A percentile compares a stretch with the other conserved stretches of the same genome.
Conservation (phyloP, 2,888 invertebrate species). For the Archips crataeganus region DNA sequence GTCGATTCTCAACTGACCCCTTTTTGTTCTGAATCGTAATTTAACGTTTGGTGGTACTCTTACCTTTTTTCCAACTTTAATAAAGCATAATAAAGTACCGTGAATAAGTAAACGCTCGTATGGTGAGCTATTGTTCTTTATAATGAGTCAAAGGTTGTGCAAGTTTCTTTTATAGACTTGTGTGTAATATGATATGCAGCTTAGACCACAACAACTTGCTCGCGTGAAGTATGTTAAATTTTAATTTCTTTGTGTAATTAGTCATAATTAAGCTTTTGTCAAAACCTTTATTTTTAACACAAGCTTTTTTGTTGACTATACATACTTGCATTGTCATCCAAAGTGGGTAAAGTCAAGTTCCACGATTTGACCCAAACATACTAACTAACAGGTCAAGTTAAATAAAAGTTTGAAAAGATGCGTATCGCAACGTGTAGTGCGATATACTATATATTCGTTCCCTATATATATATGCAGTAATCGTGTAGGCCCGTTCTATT, state of each 20-base stretch:
- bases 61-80: conserved; percentile 64
- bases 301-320: too few species aligned
- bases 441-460: background rate
- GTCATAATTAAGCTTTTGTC: background rate
- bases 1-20: conserved; percentile 62
- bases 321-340: too few species aligned
- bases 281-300: background rate
- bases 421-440: background rate
- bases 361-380: too few species aligned
- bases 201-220: conserved; percentile 26
- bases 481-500: background rate
- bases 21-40: conserved; percentile 72
- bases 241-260: conserved; percentile 29
- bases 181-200: conserved; percentile 57
- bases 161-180: conserved; percentile 56
- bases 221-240: conserved; percentile 29
- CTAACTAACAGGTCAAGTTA: too few species aligned
- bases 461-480: background rate
- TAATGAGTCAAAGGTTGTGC: conserved; percentile 67
- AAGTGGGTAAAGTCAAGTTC: too few species aligned
- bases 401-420: background rate
- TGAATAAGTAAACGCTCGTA: conserved; percentile 75
- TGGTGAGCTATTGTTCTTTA: conserved; percentile 73
- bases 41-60: conserved; percentile 66
- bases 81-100: conserved; percentile 73